phyloP scores from a whole-genome alignment of 1,140 invertebrate genomes.

The honey bee (Apis mellifera) region DNA sequence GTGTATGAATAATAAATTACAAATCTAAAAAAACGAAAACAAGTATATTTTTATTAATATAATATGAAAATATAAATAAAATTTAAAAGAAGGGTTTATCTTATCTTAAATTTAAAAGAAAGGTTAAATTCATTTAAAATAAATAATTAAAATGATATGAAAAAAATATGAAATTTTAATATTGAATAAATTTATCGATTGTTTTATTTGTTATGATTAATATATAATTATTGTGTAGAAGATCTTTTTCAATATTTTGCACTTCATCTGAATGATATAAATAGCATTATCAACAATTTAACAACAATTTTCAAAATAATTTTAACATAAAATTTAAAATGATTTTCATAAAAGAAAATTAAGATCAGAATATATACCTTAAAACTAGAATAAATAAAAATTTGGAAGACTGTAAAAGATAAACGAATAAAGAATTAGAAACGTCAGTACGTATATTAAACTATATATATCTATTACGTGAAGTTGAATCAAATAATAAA shows the following conservation, averaged over 20 bases:
- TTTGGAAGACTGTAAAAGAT: constrained; percentile 35
- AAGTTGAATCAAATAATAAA: neutral
- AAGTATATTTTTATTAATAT: neutral
- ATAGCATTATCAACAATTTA: neutral
- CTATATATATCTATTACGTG: neutral
- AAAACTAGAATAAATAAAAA: constrained; percentile 27
- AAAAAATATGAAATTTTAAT: neutral
- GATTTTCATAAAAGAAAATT: neutral
- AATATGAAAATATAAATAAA: too few species aligned
- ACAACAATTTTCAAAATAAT: neutral
- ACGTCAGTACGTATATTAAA: neutral
- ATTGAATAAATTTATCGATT: neutral
- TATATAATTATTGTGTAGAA: neutral
- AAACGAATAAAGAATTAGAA: neutral
- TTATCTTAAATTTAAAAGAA: too few species aligned
- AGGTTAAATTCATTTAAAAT: constrained; percentile 13
- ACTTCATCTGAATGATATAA: neutral
- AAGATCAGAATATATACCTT: neutral
- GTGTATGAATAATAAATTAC: constrained; percentile 25
- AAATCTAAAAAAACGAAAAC: neutral
- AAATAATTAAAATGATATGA: neutral
- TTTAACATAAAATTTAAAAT: neutral
- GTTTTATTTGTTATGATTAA: neutral
- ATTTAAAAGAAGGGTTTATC: too few species aligned
- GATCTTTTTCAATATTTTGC: neutral